Evolutionary conservation across 2,797 vertebrate species (phyloP), one percentile per base, ranked within the genome.

Genomic region (Odontamblyopus rebecca): DNA sequence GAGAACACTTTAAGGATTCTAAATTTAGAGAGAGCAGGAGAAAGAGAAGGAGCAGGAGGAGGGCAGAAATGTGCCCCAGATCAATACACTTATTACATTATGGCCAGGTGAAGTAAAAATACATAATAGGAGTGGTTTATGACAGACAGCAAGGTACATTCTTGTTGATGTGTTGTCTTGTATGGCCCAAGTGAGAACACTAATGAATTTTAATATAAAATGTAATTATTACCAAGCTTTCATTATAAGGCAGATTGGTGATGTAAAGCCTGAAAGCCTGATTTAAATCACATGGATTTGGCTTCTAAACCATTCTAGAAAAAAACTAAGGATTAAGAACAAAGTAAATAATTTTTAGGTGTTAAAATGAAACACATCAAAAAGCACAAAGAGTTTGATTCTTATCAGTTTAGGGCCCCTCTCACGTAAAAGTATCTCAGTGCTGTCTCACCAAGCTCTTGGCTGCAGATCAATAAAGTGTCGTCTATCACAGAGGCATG

Each of bases 381-480:
- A 32, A 61, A 61, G 60, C 29, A 53, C 51, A n/a, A n/a, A 53
- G 19, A 15, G 26, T 26, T 7, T 53, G 0, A 68, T 69, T 59
- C 65, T 51, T 75, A 61, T 82, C 73, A 64, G 70, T 78, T 84
- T 77, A 73, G 72, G 61, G 54, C 54, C 81, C 76, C 48, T 73
- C 75, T 85, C 87, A 86, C 61, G 23, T 82, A 75, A 72, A 11
- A 13, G 41, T 44, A 13, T 50, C 44, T 75, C 54, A 60, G 64
- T 75, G 57, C 67, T 72, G 73, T 74, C 64, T 72, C 80, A 60
- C 69, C 82, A 67, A 72, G 76, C 79, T 74, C 56, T 71, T 80
- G 72, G 71, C 77, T 72, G 60, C 70, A 61, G 74, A 89, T 91
- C 85, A 84, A 86, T 87, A 78, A 82, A 78, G 82, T 81, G 85